Base-by-base conservation (phyloP, 2,888 invertebrate genomes). In the Himalopsyche kuldschensis region DNA sequence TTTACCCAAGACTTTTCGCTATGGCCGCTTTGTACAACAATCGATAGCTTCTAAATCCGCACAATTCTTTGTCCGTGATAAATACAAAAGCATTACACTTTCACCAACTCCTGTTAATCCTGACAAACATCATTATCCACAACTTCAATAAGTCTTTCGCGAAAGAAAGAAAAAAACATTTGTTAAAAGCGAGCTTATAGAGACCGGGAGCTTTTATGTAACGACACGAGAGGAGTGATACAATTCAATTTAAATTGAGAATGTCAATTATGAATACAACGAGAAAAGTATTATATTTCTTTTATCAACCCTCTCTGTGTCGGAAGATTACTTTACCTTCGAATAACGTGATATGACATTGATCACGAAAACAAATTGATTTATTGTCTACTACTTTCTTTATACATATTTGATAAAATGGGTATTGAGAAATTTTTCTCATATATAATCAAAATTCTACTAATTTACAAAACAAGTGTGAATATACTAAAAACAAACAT, bases 111-210 rank as follows among this genome's bases (percentile, higher is more conserved):
- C 69, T 69, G 30, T 69, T 69, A 69, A 69, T 69, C 69, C 69
- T 69, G 69, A 69, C 69, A 69, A 69, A 69, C 69, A 69, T 69
- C 69, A 69, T 69, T 69, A 69, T 69, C 69, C 69, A 69, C 69
- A 69, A 69, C 69, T 69, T 69, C 69, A 69, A 69, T 69, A 69
- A 69, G 69, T 69, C 69, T 30, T 69, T 69, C 3, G 24, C 69
- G 3, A 30, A 69, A 69, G 69, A 69, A 69, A n/a, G n/a, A n/a
- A 69, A 69, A 69, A 69, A 69, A 69, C 30, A 69, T 69, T 69
- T 69, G 69, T 69, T 69, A 69, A 69, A 69, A 69, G 69, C 69
- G 69, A 69, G 69, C 69, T 69, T 69, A 11, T 41, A 27, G 69
- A 41, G 15, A 69, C 69, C 69, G 69, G 15, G 10, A 69, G 69